Evolutionary conservation across 2,797 vertebrate genomes (phyloP), one percentile per base, ranked within the genome.

Genomic region (Buceros bicornis): DNA sequence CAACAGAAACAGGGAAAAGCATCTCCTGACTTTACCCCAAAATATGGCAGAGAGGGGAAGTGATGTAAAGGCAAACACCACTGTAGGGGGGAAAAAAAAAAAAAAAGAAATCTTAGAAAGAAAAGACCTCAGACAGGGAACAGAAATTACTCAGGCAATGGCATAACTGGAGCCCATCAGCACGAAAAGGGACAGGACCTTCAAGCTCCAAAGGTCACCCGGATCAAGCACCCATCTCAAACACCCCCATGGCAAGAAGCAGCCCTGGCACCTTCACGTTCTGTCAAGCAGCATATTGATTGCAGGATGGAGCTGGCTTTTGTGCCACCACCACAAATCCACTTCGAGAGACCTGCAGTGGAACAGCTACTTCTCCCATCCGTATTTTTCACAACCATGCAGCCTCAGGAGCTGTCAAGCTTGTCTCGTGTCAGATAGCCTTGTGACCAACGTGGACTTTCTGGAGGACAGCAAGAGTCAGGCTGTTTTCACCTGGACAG

Each of bases 301-400:
- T 88, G 79, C 82, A 91, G 96, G 73, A 66, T 87, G 76, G 70
- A 64, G 73, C 40, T 33, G 73, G 51, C 60, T 96, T 96, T 89
- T 82, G 72, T 89, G 53, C 64, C 25, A 2, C 70, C 71, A 67
- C n/a, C 40, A 42, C 67, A 87, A 91, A 95, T 37, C 60, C 67
- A 74, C 67, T 80, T 69, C 82, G 33, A 71, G 92, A 79, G 83
- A 61, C 26, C 66, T n/a, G 35, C 95, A 95, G 84, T 18, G 11
- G 90, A 97, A 96, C 93, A 90, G 88, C 50, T 72, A 94, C 87
- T 95, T 91, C 96, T 91, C 64, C 66, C 7, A 4, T 28, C 58
- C 65, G 1, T 5, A 6, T 66, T 69, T 78, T 79, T 90, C 74
- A 91, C 87, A 85, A 47, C 33, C 1, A 0, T 37, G 61, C 48